Base-by-base conservation (phyloP, 2,888 invertebrate species). In the Tenthredo mesomela region DNA sequence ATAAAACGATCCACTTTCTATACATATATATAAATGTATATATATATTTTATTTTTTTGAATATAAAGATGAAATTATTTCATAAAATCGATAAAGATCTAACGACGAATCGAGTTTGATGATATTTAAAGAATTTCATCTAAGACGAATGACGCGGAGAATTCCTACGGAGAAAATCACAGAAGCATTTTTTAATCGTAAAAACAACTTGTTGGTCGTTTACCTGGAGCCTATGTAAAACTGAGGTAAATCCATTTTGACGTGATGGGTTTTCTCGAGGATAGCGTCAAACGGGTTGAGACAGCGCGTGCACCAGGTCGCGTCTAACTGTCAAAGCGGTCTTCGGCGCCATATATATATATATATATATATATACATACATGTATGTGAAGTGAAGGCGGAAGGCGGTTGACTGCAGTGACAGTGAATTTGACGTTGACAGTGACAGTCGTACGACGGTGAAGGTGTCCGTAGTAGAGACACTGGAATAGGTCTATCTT, bases 301-400 rank as follows among this genome's bases (percentile, higher is more conserved):
- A 80, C 58, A 61, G 61, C 80, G 61, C 37, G 80, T 80, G 61
- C 80, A 61, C 61, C 58, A 58, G 37, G 80, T 61, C 58, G 40
- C 61, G 37, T 80, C 80, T 61, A 58, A 80, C 80, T 80, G 61
- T 80, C 80, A 80, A 61, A 80, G 33, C 61, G 80, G 33, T 80
- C 40, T 33, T 18, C 37, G 61, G 61, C 61, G 58, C 61, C 40
- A 61, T 37, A 5, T 65, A 65, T 33, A 6, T 29, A n/a, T 9
- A 71, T 4, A 40, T 15, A 37, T 6, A 33, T 33, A 33, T 33
- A 2, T 33, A 6, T 29, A 9, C 1, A 71, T 4, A 71, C 6
- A 40, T 10, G 40, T 47, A 12, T 47, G 47, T 12, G 47, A 47
- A 47, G 47, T 12, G 75, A 25, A 43, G 47, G 67, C 33, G 33